Conservation (phyloP, 2,888 invertebrate species). For the Blastobasis adustella region DNA sequence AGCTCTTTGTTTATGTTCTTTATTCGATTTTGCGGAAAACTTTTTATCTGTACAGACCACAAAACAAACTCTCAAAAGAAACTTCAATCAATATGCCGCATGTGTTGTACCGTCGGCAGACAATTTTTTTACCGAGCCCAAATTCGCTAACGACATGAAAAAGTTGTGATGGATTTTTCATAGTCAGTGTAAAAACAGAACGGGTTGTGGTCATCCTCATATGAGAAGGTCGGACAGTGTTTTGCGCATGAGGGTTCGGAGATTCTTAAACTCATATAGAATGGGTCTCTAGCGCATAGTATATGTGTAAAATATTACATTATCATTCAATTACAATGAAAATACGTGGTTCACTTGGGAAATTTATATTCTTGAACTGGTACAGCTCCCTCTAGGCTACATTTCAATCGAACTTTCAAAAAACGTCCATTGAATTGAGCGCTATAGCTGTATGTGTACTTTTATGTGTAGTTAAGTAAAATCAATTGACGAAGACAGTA, state of each 20-base stretch:
- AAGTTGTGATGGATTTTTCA: slow-evolving; percentile 62
- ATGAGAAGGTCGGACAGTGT: slow-evolving; percentile 36
- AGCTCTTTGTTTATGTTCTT: background rate
- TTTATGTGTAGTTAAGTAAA: no score
- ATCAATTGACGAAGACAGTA: no score
- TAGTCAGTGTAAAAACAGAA: slow-evolving; percentile 45
- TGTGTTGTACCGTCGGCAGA: slow-evolving; percentile 24
- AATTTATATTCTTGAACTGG: no score
- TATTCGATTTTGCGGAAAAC: background rate
- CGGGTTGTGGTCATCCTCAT: slow-evolving; percentile 40
- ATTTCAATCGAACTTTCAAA: no score
- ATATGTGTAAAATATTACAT: no score
- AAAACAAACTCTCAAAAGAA: background rate
- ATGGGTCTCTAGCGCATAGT: no score
- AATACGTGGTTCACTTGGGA: no score
- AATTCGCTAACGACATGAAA: slow-evolving; percentile 58
- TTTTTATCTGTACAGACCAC: background rate
- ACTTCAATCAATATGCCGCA: slow-evolving; percentile 22
- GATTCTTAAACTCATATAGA: no score
- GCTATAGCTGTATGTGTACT: no score
- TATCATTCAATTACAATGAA: no score
- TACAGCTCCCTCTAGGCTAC: no score
- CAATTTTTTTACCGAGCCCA: slow-evolving; percentile 34
- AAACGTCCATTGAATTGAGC: no score
- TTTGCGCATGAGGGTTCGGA: slow-evolving; percentile 9